A percentile compares a stretch with the other conserved stretches of the same genome.
phyloP scores from a whole-genome alignment of 2,888 invertebrate species.

The Acanthosepion esculentum region DNA sequence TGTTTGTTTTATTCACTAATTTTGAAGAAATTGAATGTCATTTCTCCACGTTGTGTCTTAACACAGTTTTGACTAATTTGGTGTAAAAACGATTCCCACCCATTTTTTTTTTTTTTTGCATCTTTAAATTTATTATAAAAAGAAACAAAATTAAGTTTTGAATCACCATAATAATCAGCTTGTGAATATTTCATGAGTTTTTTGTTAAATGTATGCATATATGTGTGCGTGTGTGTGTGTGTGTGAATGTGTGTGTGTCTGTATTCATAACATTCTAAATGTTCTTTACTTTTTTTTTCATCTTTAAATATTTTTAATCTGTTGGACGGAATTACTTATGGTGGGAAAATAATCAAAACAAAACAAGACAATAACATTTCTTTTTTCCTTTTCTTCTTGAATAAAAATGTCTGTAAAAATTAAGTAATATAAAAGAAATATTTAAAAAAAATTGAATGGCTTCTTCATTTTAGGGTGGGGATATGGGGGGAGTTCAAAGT shows the following conservation, averaged over 20 bases:
- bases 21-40: not conserved
- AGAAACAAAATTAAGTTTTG: not conserved
- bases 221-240: not conserved
- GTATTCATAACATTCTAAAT: not conserved
- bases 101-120: not conserved
- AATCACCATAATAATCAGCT: not conserved
- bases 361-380: slow-evolving; percentile 8
- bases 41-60: not conserved
- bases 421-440: slow-evolving; percentile 6
- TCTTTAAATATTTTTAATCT: not conserved
- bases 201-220: not conserved
- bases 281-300: not conserved
- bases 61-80: not conserved
- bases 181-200: not conserved
- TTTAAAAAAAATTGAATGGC: not conserved
- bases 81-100: not conserved
- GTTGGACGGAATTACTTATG: slow-evolving; percentile 20
- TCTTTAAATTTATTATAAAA: not conserved
- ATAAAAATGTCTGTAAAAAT: slow-evolving; percentile 25
- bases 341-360: not conserved
- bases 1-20: not conserved
- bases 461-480: not conserved
- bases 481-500: not conserved
- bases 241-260: not conserved
- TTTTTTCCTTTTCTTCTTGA: slow-evolving; percentile 21